phyloP scores from a whole-genome alignment of 53 echinoderm and acorn worm species.

The Echinometra lucunter region DNA sequence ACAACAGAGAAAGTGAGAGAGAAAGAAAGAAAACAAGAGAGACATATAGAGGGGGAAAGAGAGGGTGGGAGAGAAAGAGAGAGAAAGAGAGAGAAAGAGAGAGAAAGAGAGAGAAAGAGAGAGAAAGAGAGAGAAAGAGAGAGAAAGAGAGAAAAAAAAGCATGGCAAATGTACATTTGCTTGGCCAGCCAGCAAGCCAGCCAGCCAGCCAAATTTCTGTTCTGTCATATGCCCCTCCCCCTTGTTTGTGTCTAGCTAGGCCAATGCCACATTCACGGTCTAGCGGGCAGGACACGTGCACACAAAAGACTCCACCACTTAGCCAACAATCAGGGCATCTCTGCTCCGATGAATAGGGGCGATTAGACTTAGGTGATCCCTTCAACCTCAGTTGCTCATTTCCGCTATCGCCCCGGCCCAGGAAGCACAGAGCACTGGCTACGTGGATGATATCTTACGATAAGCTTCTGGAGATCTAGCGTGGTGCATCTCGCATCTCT shows the following conservation, averaged over 20 bases:
- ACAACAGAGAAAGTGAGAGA: too few species aligned
- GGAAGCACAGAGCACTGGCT: background rate
- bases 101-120: background rate
- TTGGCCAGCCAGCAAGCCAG: background rate
- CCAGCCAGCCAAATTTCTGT: slow-evolving; percentile 62
- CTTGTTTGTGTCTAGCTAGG: background rate
- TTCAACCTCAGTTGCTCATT: background rate
- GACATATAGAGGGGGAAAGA: too few species aligned
- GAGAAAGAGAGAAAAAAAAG: background rate
- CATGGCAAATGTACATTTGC: background rate
- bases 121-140: background rate
- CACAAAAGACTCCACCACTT: slow-evolving; percentile 42
- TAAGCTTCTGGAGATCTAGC: background rate
- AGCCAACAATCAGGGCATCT: slow-evolving; percentile 29
- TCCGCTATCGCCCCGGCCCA: background rate
- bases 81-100: background rate
- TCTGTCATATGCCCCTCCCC: slow-evolving; percentile 50
- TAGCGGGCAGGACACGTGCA: slow-evolving; percentile 34
- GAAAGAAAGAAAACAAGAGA: background rate
- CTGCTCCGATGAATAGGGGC: background rate
- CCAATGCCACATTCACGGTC: slow-evolving; percentile 51
- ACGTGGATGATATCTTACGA: slow-evolving; percentile 20
- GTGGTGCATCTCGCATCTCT: background rate
- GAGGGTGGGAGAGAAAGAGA: background rate
- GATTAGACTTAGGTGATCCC: background rate